Evolutionary conservation across 2,888 invertebrate genomes (phyloP).

Genomic region (Ashinkailepas kermadecensis): DNA sequence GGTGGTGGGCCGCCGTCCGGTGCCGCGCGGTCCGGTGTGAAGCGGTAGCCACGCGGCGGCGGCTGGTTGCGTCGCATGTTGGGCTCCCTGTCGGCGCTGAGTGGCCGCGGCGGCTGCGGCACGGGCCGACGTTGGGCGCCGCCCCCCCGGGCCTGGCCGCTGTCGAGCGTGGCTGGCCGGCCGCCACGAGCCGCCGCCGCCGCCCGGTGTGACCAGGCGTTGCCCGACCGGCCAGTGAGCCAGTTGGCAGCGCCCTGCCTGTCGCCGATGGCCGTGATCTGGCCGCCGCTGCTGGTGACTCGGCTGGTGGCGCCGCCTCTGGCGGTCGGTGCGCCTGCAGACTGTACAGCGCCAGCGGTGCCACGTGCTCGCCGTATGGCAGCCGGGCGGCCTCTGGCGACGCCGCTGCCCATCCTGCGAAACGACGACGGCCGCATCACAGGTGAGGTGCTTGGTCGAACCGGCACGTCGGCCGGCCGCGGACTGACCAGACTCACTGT

Average conservation of each 20-base stretch:
- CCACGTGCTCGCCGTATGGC: background rate
- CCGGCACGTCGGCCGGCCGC: background rate
- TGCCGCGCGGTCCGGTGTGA: background rate
- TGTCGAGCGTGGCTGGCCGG: background rate
- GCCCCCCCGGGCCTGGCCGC: background rate
- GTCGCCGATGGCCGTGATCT: no score
- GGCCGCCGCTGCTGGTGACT: no score
- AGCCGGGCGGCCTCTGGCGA: background rate
- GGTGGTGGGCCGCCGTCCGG: background rate
- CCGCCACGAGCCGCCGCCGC: background rate
- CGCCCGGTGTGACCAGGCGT: background rate
- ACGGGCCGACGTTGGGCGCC: background rate
- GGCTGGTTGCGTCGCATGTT: conserved; percentile 4
- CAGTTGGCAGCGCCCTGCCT: no score
- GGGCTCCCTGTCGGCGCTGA: background rate
- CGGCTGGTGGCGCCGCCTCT: no score
- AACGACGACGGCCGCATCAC: background rate
- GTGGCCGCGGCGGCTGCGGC: conserved; percentile 3
- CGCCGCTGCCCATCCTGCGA: background rate
- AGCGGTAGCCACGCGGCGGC: background rate
- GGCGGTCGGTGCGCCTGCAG: no score
- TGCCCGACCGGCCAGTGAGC: background rate
- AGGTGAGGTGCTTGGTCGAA: background rate
- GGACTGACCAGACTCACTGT: background rate
- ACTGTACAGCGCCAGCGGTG: background rate